A percentile compares a stretch with the other conserved stretches of the same genome.
Conservation (phyloP, 2,888 invertebrate genomes). For the Neoitamus cyanurus region DNA sequence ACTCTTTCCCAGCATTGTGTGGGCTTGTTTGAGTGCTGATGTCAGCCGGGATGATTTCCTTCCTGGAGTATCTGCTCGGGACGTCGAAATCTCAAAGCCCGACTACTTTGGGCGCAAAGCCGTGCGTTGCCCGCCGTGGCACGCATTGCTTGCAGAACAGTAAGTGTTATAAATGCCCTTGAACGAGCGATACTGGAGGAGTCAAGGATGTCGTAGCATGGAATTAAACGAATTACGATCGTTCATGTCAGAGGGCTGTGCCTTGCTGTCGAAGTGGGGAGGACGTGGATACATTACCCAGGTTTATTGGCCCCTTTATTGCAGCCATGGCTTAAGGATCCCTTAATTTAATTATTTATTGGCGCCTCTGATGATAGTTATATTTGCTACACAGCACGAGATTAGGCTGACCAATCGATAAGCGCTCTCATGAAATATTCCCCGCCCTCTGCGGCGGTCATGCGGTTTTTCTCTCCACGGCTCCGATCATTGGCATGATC, state of each 20-base stretch:
- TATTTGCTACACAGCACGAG: background rate
- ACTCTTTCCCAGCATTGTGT: background rate
- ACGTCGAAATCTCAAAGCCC: background rate
- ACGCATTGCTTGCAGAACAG: background rate
- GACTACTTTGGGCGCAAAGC: background rate
- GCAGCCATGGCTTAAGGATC: background rate
- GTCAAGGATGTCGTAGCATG: background rate
- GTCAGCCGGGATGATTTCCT: background rate
- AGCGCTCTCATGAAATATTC: background rate
- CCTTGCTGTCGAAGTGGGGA: background rate
- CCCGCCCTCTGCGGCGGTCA: background rate
- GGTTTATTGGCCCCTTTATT: background rate
- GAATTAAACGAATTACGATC: slow-evolving; percentile 1
- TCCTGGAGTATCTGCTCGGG: background rate
- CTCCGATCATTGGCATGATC: background rate
- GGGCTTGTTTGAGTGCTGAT: background rate
- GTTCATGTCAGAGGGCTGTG: background rate
- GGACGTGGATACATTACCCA: background rate
- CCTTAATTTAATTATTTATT: background rate
- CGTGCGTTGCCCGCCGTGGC: background rate
- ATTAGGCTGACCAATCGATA: background rate
- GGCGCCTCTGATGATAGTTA: background rate
- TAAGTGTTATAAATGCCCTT: background rate
- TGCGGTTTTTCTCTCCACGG: background rate
- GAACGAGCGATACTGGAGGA: background rate